Conservation (phyloP, 2,888 invertebrate genomes). For the Antheraea assamensis region DNA sequence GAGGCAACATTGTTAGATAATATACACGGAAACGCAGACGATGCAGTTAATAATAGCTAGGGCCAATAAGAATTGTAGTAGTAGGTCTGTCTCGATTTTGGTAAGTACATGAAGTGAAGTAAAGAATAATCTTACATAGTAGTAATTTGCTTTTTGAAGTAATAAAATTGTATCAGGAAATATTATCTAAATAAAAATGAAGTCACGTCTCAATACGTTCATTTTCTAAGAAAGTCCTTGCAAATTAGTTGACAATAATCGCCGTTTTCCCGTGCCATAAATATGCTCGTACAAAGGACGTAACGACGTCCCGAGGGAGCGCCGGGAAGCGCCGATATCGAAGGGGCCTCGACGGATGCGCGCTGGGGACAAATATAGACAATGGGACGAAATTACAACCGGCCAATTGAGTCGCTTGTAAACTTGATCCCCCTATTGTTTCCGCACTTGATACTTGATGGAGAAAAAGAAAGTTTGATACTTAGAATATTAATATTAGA, state of each 20-base stretch:
- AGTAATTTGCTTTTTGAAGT: too few relatives aligned
- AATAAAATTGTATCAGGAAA: neutral
- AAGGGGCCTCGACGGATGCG: slow-evolving; percentile 41
- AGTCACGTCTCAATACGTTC: slow-evolving; percentile 23
- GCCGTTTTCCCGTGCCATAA: slow-evolving; percentile 54
- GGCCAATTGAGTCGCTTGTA: slow-evolving; percentile 79
- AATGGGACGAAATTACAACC: slow-evolving; percentile 78
- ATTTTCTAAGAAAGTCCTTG: slow-evolving; percentile 32
- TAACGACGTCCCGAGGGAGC: slow-evolving; percentile 64
- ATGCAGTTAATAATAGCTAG: too few relatives aligned
- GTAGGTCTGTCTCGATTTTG: too few relatives aligned
- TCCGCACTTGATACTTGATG: slow-evolving; percentile 61
- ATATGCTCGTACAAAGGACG: slow-evolving; percentile 66
- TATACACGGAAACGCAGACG: too few relatives aligned
- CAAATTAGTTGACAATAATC: slow-evolving; percentile 57
- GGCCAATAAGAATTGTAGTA: too few relatives aligned
- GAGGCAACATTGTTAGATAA: too few relatives aligned
- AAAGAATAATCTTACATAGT: too few relatives aligned
- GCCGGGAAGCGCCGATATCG: slow-evolving; percentile 37
- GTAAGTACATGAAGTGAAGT: too few relatives aligned
- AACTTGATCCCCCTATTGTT: slow-evolving; percentile 79
- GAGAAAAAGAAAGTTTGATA: slow-evolving; percentile 51
- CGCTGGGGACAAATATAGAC: slow-evolving; percentile 66
- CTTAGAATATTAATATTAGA: slow-evolving; percentile 30
- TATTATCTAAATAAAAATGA: slow-evolving; percentile 6